phyloP scores from a whole-genome alignment of 1,140 invertebrate species.

The Trachymyrmex cornetzi region DNA sequence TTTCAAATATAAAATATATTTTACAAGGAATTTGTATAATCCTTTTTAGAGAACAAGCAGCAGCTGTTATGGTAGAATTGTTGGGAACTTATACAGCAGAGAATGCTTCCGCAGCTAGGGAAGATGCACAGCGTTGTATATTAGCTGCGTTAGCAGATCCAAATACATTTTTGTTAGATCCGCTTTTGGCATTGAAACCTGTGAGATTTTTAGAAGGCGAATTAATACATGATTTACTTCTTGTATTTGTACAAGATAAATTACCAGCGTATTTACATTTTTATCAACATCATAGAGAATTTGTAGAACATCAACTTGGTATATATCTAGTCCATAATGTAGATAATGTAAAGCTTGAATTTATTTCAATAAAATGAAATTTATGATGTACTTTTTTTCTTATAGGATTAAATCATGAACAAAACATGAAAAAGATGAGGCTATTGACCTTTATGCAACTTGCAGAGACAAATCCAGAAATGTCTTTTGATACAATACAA shows the following conservation, averaged over 20 bases:
- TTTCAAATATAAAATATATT: constrained; percentile 11
- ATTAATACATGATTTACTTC: constrained; percentile 97
- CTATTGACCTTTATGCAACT: constrained; percentile 98
- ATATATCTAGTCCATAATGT: constrained; percentile 74
- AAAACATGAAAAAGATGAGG: constrained; percentile 98
- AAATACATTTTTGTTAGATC: constrained; percentile 97
- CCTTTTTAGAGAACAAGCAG: constrained; percentile 92
- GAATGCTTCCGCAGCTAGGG: constrained; percentile 97
- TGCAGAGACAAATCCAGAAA: constrained; percentile 96
- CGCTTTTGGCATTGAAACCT: constrained; percentile 96
- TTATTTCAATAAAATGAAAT: constrained; percentile 43
- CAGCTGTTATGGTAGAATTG: constrained; percentile 98
- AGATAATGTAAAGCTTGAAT: constrained; percentile 40
- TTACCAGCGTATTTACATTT: constrained; percentile 96
- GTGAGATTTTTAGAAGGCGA: constrained; percentile 98
- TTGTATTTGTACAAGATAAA: constrained; percentile 98
- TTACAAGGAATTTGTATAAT: constrained; percentile 54
- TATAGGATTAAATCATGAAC: constrained; percentile 95
- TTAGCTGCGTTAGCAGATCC: constrained; percentile 97
- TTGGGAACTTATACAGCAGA: constrained; percentile 98
- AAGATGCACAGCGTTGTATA: constrained; percentile 99
- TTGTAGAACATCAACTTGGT: constrained; percentile 94
- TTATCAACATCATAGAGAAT: constrained; percentile 97
- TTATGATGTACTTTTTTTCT: constrained; percentile 52
- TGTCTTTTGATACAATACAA: constrained; percentile 95